phyloP scores from a whole-genome alignment of 2,888 invertebrate species.

The Nudaria mundana region DNA sequence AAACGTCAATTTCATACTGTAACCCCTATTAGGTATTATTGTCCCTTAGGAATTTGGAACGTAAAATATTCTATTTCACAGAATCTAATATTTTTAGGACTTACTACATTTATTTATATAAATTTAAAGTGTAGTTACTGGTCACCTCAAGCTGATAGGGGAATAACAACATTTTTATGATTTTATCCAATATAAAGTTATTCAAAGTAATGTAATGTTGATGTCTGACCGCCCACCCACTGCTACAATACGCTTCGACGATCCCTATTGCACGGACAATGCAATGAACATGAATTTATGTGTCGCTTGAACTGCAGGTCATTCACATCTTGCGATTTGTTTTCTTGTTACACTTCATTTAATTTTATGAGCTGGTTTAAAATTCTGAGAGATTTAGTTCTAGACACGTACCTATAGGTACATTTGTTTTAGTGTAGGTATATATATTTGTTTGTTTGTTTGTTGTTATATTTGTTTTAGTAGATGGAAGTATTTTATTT shows the following conservation, averaged over 20 bases:
- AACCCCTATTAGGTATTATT: no score
- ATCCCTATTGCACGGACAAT: constrained; percentile 32
- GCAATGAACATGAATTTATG: constrained; percentile 24
- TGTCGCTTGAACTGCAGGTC: constrained; percentile 20
- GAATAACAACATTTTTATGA: constrained; percentile 20
- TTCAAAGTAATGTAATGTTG: constrained; percentile 6
- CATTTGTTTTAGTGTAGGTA: constrained; percentile 8
- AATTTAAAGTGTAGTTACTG: no score
- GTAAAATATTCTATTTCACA: no score
- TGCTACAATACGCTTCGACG: constrained; percentile 23
- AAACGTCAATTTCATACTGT: no score
- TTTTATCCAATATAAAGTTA: constrained; percentile 17
- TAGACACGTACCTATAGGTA: no score
- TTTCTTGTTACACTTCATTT: constrained; percentile 8
- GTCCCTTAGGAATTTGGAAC: no score
- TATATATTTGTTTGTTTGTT: constrained; percentile 3
- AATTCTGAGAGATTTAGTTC: constrained; percentile 7
- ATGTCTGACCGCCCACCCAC: constrained; percentile 23
- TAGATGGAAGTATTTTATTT: no score
- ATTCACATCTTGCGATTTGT: constrained; percentile 17
- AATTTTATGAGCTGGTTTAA: constrained; percentile 9
- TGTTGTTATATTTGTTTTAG: not conserved
- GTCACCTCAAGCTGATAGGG: constrained; percentile 7
- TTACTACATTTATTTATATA: no score
- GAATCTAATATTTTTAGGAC: no score